Conservation (phyloP, 2,113 vertebrate species). For the rabbit (Oryctolagus cuniculus) region DNA sequence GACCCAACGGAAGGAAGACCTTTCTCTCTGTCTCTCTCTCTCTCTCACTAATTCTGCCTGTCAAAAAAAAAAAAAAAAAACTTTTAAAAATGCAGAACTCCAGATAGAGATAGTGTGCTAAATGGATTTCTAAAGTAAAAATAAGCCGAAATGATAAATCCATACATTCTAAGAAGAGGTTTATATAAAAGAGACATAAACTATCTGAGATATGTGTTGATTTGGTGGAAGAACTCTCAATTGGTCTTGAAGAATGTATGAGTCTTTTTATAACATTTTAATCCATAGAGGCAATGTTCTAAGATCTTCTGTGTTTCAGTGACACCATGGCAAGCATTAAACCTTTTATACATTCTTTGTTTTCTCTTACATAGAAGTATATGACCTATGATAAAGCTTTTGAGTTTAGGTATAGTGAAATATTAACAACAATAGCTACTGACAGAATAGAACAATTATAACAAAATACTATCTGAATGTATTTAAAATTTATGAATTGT, state of each 20-base stretch:
- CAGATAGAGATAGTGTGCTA: background rate
- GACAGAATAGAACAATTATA: background rate
- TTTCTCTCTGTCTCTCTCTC: no score
- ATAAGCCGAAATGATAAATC: background rate
- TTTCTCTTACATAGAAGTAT: no score
- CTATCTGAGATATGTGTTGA: background rate
- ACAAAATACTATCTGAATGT: background rate
- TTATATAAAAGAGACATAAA: background rate
- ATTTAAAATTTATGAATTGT: background rate
- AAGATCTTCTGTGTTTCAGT: background rate
- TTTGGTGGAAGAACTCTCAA: slow-evolving; percentile 16
- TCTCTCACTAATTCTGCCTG: no score
- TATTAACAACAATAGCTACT: background rate
- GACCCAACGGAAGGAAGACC: no score
- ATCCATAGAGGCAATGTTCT: no score
- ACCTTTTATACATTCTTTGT: background rate
- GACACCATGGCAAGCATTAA: background rate
- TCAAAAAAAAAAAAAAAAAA: no score
- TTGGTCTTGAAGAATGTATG: background rate
- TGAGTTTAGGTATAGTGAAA: background rate
- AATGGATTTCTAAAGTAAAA: background rate
- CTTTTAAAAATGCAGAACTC: no score
- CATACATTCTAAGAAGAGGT: background rate
- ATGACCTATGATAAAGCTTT: no score
- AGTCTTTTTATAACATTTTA: background rate